Percentiles rank a stretch among this genome's conserved stretches.
Evolutionary conservation across 2,797 vertebrate genomes (phyloP).

Genomic region (Schizopygopsis malacanthus): DNA sequence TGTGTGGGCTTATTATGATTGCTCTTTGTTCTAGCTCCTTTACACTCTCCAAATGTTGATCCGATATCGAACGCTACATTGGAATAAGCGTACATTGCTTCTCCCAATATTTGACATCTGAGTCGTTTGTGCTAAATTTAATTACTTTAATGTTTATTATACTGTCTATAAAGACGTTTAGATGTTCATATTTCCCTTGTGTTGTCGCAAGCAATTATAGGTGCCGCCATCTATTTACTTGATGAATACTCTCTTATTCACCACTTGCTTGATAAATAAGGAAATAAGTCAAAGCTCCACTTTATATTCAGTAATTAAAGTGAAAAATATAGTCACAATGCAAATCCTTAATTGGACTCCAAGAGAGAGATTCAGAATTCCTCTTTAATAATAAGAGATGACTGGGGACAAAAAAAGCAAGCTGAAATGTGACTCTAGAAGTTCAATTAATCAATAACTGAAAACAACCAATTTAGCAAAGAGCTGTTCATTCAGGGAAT

Average conservation of each 20-base stretch:
- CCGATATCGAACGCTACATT: constrained; percentile 13
- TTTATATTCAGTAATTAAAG: constrained; percentile 99
- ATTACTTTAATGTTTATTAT: constrained; percentile 93
- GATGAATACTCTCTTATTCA: constrained; percentile 91
- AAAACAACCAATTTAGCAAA: constrained; percentile 98
- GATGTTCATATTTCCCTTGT: constrained; percentile 87
- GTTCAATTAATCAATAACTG: constrained; percentile 97
- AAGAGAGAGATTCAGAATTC: constrained; percentile 99
- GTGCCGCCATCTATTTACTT: constrained; percentile 95
- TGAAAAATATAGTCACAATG: constrained; percentile 99
- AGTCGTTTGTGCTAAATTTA: constrained; percentile 87
- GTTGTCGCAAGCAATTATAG: constrained; percentile 90
- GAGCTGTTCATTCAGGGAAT: constrained; percentile 92
- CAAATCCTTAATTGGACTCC: constrained; percentile 99
- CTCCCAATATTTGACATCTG: constrained; percentile 78
- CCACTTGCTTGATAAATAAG: constrained; percentile 98
- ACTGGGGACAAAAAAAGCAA: constrained; percentile 98
- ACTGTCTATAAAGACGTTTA: constrained; percentile 89
- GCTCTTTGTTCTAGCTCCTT: constrained; percentile 48
- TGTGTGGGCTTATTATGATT: constrained; percentile 48
- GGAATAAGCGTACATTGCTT: constrained; percentile 47
- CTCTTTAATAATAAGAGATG: constrained; percentile 99
- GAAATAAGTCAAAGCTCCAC: constrained; percentile 92
- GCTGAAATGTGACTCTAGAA: constrained; percentile 94
- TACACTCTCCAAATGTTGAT: constrained; percentile 42